Base-by-base conservation (phyloP, 2,113 vertebrate species). In the Syrrhaptes paradoxus region DNA sequence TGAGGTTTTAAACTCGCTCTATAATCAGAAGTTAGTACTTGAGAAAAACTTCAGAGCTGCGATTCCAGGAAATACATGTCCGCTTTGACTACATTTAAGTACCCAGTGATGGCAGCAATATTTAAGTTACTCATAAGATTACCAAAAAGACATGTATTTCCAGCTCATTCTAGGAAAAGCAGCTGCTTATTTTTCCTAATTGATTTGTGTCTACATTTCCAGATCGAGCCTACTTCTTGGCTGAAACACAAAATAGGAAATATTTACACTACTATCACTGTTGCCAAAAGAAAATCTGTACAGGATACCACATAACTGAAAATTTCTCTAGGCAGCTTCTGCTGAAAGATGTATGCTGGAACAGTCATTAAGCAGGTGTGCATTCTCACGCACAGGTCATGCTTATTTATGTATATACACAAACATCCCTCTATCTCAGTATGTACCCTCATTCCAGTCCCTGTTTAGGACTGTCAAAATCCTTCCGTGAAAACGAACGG, bases 181-280 rank as follows among this genome's bases (percentile, higher is more conserved):
- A 86, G 63, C 63, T 83, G 63, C 28, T 3, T 57, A 8, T 76
- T 89, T 90, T 76, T 61, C 54, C 55, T 74, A 70, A 76, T 21
- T 73, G 51, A 90, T 84, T 87, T 87, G 45, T 57, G 73, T 54
- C 65, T 67, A 55, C 43, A 49, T 67, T 91, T 85, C 94, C 78
- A 91, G 43, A 55, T n/a, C 10, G 20, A 96, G 63, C 41, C 32
- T 74, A 43, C 36, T 85, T 62, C 77, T 96, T 94, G 85, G 75
- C 74, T 34, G 24, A 58, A 77, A 70, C 9, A 48, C n/a, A 66
- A 22, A 85, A 51, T 18, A 67, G 87, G 49, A 89, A 94, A 74
- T 71, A 82, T 93, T 96, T 87, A 81, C 20, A 16, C 78, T 65
- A 6, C 58, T 43, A 3, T 10, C 31, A 51, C 54, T 65, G 57